Base-by-base conservation (phyloP, 1,140 invertebrate genomes). In the Platyura marginata region DNA sequence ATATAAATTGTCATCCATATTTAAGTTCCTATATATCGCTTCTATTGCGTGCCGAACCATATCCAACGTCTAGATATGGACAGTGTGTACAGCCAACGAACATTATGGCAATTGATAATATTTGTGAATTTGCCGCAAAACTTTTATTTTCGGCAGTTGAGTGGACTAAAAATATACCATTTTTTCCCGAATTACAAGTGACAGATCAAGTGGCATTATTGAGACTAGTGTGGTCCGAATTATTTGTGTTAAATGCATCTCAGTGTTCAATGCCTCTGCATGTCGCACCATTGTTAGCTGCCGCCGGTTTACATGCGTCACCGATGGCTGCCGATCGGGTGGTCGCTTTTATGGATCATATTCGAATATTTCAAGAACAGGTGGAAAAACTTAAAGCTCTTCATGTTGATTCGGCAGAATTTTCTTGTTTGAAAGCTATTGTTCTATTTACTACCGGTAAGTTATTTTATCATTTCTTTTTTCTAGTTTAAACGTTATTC, bases 401-500 rank as follows among this genome's bases (percentile, higher is more conserved):
- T 38, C 92, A 96, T 64, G 90, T 97, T 41, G 94, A 98, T 66
- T 89, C 90, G 3, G 92, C 93, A 37, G 94, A 98, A 67, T 97
- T 97, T 69, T 92, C 87, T 66, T 97, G 93, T 70, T 77, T 98
- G 61, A 98, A 98, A 71, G 93, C 93, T 46, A 96, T 97, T 66
- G 92, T 96, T 53, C 81, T 98, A 59, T 98, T 97, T 74, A 95
- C 90, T 53, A 93, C 93, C 74, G 94, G 94, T 98, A 78, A 85
- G 82, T 29, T 6, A 29, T 29, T 29, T 29, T 8, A 29, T 29
- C 13, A 8, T 29, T 13, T 29, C 13, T 13, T 8, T 8, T 29
- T 8, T 29, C 13, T 29, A 6, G 6, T 29, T 29, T 29, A 29
- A 29, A 29, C 6, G 25, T 29, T n/a, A n/a, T n/a, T n/a, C n/a